Percentiles rank a stretch among this genome's conserved stretches.
phyloP scores from a whole-genome alignment of 2,113 vertebrate genomes.

The Pachyramphus minor region DNA sequence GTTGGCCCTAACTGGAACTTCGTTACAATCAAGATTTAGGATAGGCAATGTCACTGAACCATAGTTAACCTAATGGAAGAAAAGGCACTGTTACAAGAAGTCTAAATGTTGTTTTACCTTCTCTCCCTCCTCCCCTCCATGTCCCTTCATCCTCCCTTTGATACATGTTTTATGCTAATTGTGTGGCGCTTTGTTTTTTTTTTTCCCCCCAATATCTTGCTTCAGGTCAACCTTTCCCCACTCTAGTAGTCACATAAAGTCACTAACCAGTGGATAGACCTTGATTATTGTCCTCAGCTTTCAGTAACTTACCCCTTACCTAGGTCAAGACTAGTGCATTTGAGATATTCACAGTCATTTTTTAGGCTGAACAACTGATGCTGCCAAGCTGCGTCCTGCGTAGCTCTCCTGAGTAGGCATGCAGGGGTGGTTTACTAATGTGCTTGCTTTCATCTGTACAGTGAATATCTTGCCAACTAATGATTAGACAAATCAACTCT shows the following conservation, averaged over 20 bases:
- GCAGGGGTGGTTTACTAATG: neutral
- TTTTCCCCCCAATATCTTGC: neutral
- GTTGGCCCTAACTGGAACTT: neutral
- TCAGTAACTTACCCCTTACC: neutral
- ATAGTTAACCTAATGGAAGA: constrained; percentile 42
- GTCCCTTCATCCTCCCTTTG: neutral
- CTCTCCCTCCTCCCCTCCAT: neutral
- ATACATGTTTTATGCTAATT: constrained; percentile 43
- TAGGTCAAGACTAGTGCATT: neutral
- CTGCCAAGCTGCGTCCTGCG: neutral
- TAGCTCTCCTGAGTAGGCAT: neutral
- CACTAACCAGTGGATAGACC: neutral
- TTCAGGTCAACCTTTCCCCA: constrained; percentile 20
- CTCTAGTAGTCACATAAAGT: neutral
- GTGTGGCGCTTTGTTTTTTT: neutral
- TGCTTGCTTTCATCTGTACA: neutral
- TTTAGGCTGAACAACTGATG: neutral
- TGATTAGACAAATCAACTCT: constrained; percentile 35
- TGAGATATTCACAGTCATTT: neutral
- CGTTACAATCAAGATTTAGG: neutral
- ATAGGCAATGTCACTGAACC: constrained; percentile 29
- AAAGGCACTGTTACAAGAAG: constrained; percentile 45
- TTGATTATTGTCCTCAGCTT: neutral
- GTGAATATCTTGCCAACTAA: constrained; percentile 21
- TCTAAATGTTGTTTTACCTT: constrained; percentile 28